These are phyloP conservation scores for Miltochrista miniata DNA, from an alignment of 2,888 invertebrate genomes.

Conservation along the genomic window DNA sequence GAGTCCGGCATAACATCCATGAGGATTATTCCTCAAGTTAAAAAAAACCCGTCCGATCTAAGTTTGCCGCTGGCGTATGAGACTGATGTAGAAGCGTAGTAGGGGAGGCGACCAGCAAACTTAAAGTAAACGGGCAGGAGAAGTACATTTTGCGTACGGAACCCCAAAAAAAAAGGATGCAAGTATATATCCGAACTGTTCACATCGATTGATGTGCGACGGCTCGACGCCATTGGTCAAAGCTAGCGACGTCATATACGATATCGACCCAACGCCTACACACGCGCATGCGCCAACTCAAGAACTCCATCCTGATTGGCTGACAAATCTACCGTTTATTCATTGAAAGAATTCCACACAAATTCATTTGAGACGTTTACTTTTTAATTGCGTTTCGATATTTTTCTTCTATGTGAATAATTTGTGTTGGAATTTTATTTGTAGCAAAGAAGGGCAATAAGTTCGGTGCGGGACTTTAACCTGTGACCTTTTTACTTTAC, in stretches of 20 bases:
- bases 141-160: no score
- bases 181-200: conserved; percentile 50
- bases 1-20: no score
- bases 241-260: conserved; percentile 68
- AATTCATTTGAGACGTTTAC: conserved; percentile 29
- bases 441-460: no score
- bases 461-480: no score
- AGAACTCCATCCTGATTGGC: conserved; percentile 59
- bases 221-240: conserved; percentile 73
- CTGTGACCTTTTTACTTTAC: no score
- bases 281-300: conserved; percentile 68
- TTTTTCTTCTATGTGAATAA: background rate
- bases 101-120: no score
- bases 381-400: conserved; percentile 8
- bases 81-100: no score
- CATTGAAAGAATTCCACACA: conserved; percentile 46
- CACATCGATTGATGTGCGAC: conserved; percentile 75
- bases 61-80: no score
- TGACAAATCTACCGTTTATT: conserved; percentile 43
- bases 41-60: no score
- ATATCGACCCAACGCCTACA: conserved; percentile 77
- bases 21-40: no score
- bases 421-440: no score
- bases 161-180: conserved; percentile 38
- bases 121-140: no score